Conservation (phyloP, 2,888 invertebrate species). For the Chouioia cunea region DNA sequence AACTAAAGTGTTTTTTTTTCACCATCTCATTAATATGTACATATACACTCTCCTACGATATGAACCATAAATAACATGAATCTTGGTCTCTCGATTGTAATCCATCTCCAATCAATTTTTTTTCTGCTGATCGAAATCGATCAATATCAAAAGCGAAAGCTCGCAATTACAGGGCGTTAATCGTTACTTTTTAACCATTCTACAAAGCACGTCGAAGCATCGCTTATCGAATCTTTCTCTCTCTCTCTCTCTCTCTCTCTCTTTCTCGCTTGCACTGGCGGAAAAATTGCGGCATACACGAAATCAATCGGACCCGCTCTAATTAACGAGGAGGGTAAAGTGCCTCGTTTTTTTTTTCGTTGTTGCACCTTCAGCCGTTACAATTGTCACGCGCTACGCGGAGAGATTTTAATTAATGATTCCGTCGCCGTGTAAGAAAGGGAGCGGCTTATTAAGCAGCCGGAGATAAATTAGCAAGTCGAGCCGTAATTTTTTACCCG, state of each 20-base stretch:
- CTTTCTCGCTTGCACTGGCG: not conserved
- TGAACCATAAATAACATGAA: too few relatives aligned
- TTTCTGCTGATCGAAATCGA: too few relatives aligned
- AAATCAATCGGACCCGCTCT: constrained; percentile 7
- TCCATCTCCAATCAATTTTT: too few relatives aligned
- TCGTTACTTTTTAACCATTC: constrained; percentile 40
- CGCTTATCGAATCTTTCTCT: constrained; percentile 26
- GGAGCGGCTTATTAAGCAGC: constrained; percentile 36
- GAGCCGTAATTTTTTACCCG: constrained; percentile 26
- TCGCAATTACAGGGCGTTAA: constrained; percentile 9
- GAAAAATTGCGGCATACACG: not conserved
- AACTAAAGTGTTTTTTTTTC: too few relatives aligned
- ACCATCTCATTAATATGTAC: too few relatives aligned
- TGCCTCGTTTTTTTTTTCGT: not conserved
- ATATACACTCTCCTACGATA: too few relatives aligned
- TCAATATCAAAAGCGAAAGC: too few relatives aligned
- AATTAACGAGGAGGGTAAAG: constrained; percentile 32
- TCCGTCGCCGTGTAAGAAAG: constrained; percentile 20
- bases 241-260: not conserved
- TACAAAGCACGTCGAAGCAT: constrained; percentile 7
- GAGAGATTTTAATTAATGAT: constrained; percentile 41
- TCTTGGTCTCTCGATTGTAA: too few relatives aligned
- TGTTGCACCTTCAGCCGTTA: constrained; percentile 4
- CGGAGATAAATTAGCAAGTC: constrained; percentile 28
- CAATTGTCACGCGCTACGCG: constrained; percentile 12